Conservation (phyloP, 2,888 invertebrate genomes). For the Lamellibrachia columna region DNA sequence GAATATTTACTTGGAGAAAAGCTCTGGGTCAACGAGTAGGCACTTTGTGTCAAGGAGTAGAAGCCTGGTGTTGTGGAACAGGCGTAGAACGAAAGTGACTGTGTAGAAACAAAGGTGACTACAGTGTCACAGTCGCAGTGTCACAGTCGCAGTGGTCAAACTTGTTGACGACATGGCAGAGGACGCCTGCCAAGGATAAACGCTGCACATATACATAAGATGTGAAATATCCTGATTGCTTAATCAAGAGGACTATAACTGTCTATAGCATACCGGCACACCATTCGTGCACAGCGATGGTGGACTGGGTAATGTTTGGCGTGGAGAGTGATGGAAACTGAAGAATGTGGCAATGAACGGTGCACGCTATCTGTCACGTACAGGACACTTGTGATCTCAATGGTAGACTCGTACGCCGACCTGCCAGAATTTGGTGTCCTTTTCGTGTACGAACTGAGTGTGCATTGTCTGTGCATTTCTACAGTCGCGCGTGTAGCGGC, state of each 20-base stretch:
- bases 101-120: neutral
- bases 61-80: neutral
- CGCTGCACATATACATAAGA: neutral
- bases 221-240: neutral
- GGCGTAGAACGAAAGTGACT: neutral
- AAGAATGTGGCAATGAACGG: neutral
- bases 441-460: slow-evolving; percentile 12
- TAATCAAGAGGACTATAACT: neutral
- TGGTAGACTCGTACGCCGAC: neutral
- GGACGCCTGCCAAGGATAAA: neutral
- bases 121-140: neutral
- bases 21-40: neutral
- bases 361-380: neutral
- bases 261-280: neutral
- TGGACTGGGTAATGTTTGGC: neutral
- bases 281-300: neutral
- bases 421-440: slow-evolving; percentile 11
- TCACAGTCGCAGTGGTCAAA: neutral
- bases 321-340: neutral
- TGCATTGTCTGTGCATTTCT: neutral
- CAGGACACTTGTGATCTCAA: slow-evolving; percentile 12
- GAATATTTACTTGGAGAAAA: neutral
- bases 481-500: neutral
- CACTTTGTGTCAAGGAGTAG: neutral
- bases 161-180: neutral